Evolutionary conservation across 2,113 vertebrate genomes (phyloP).

Genomic region (Hyla sarda): DNA sequence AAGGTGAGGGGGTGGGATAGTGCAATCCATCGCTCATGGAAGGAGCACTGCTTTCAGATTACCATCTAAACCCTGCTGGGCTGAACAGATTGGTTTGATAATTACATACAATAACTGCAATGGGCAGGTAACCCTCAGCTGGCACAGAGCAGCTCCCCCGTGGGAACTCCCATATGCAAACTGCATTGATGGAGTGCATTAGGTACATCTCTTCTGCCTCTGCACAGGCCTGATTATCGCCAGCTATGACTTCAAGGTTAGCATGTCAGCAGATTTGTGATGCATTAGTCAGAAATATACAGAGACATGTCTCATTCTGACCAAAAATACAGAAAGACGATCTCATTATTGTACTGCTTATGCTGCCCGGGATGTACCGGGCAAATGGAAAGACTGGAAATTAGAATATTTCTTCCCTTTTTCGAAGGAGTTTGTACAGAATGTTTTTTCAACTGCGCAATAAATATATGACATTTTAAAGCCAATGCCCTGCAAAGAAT

Average conservation of each 20-base stretch:
- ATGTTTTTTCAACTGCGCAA: neutral
- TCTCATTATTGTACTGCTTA: conserved; percentile 64
- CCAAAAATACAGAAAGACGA: conserved; percentile 76
- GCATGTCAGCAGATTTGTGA: conserved; percentile 88
- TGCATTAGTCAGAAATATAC: conserved; percentile 89
- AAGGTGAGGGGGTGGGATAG: conserved; percentile 67
- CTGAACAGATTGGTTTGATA: conserved; percentile 98
- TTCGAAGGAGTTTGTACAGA: neutral
- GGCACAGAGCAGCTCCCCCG: conserved; percentile 88
- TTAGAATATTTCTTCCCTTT: conserved; percentile 8
- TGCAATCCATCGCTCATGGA: conserved; percentile 80
- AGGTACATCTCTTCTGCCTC: conserved; percentile 79
- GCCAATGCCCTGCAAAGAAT: neutral
- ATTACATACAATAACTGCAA: conserved; percentile 96
- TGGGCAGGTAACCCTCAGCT: conserved; percentile 94
- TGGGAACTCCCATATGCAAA: conserved; percentile 94
- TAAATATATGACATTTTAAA: neutral
- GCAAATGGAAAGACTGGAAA: conserved; percentile 8
- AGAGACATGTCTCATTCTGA: conserved; percentile 81
- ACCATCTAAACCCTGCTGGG: conserved; percentile 91
- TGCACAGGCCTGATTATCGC: conserved; percentile 82
- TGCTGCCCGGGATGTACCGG: neutral
- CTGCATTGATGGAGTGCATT: conserved; percentile 82
- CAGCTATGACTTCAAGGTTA: conserved; percentile 84
- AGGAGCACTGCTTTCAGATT: conserved; percentile 93